Evolutionary conservation across 2,113 vertebrate species (phyloP).

Genomic region (Pedionomus torquatus): DNA sequence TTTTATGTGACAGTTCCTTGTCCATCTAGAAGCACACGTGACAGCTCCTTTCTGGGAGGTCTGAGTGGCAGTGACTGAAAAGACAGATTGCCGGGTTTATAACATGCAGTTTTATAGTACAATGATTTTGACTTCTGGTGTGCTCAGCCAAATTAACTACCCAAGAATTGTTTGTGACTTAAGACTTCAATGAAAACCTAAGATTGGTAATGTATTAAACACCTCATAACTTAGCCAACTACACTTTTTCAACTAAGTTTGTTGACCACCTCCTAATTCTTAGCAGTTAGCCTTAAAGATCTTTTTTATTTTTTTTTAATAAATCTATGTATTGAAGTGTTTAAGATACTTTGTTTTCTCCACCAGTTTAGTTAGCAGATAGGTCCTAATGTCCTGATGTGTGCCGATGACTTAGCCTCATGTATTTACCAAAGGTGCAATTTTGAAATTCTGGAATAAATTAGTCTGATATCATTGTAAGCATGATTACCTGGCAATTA

Average conservation of each 20-base stretch:
- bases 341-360: not conserved
- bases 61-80: not conserved
- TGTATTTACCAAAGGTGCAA: not conserved
- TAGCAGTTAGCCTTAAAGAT: not conserved
- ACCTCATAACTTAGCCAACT: not conserved
- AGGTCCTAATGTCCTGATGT: not conserved
- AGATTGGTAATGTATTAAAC: not conserved
- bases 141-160: not conserved
- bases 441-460: not conserved
- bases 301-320: not conserved
- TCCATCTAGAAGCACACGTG: not conserved
- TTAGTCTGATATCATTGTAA: not conserved
- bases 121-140: not conserved
- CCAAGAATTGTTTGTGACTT: not conserved
- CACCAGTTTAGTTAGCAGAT: not conserved
- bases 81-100: not conserved
- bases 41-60: not conserved
- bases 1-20: not conserved
- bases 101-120: not conserved
- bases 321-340: not conserved
- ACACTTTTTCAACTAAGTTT: not conserved
- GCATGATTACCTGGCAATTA: not conserved
- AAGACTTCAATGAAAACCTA: not conserved
- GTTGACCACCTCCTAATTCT: not conserved
- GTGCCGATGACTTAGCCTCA: not conserved